These are phyloP conservation scores for Takifugu bimaculatus DNA, from an alignment of 2,113 vertebrate species.

Conservation along the genomic window DNA sequence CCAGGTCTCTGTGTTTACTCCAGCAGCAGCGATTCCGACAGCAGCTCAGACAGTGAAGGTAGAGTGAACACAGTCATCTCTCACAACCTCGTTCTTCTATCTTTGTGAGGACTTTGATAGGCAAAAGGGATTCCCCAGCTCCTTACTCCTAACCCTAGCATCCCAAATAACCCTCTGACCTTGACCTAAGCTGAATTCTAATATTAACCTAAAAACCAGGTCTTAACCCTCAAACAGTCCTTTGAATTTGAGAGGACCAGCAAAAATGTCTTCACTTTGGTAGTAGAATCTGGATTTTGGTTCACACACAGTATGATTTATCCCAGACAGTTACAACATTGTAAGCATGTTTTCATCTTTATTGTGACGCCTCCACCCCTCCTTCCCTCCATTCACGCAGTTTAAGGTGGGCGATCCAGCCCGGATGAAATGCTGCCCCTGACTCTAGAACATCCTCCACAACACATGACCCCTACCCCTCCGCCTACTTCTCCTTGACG, in stretches of 20 bases:
- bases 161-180: too few species aligned
- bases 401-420: conserved; percentile 69
- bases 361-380: conserved; percentile 60
- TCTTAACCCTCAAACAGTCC: too few species aligned
- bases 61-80: conserved; percentile 66
- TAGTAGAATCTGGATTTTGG: conserved; percentile 11
- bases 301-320: neutral
- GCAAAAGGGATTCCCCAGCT: neutral
- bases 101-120: neutral
- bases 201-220: too few species aligned
- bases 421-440: conserved; percentile 58
- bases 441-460: neutral
- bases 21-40: conserved; percentile 95
- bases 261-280: too few species aligned
- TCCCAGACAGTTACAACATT: neutral
- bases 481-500: conserved; percentile 68
- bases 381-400: conserved; percentile 71
- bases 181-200: neutral
- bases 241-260: too few species aligned
- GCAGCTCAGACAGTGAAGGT: conserved; percentile 96
- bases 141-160: too few species aligned
- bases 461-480: conserved; percentile 58
- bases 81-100: conserved; percentile 1
- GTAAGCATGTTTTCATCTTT: conserved; percentile 25
- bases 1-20: conserved; percentile 92